These are phyloP conservation scores for Hypsibius dujardini DNA, from an alignment of 1,140 invertebrate genomes.

Conservation along the genomic window DNA sequence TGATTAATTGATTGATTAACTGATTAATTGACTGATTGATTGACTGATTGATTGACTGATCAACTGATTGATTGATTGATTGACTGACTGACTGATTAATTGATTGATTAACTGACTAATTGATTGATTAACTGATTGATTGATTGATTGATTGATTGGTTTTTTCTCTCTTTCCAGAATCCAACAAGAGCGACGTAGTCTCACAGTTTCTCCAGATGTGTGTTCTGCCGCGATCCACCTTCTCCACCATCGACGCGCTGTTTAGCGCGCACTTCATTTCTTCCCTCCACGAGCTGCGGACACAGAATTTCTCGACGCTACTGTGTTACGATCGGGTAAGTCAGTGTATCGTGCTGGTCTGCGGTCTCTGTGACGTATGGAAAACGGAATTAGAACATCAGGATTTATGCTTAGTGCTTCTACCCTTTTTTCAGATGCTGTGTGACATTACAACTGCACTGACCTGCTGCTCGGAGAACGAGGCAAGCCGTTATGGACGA, in stretches of 20 bases:
- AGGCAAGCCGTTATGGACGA: conserved; percentile 83
- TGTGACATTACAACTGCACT: conserved; percentile 95
- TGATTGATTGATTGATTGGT: no score
- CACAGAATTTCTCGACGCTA: conserved; percentile 88
- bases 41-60: no score
- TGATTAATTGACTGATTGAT: no score
- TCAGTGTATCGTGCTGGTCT: no score
- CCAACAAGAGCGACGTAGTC: conserved; percentile 84
- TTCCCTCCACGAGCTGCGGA: conserved; percentile 80
- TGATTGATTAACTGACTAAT: no score
- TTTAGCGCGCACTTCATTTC: conserved; percentile 95
- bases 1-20: no score
- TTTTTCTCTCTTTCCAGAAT: conserved; percentile 30
- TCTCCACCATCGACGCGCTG: conserved; percentile 78
- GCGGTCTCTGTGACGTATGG: no score
- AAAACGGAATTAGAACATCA: no score
- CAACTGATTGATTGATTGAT: no score
- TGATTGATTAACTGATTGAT: no score
- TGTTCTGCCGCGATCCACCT: conserved; percentile 83
- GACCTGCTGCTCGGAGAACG: conserved; percentile 89
- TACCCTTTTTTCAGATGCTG: conserved; percentile 63
- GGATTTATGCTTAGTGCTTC: no score
- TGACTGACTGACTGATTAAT: no score
- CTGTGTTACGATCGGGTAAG: conserved; percentile 86
- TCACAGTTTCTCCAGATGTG: conserved; percentile 89